Base-by-base conservation (phyloP, 1,140 invertebrate species). In the Gonatopus flavifemur region DNA sequence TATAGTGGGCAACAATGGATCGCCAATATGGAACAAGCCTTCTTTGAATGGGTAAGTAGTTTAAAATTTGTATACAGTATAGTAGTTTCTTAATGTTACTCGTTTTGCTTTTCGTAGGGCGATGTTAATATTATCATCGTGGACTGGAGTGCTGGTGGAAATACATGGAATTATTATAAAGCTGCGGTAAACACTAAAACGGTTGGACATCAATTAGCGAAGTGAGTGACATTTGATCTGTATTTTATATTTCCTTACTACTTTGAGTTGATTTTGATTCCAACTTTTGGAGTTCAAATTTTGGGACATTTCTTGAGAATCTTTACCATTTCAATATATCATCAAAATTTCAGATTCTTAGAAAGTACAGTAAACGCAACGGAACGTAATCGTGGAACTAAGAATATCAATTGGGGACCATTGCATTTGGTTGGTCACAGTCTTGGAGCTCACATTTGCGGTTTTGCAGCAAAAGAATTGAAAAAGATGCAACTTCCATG, bases 351-450 rank as follows among this genome's bases (percentile, higher is more conserved):
- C 5, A 71, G 69, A 49, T 55, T 71, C 39, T 42, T 71, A 43
- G 53, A 53, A n/a, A 59, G 66, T 3, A 22, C 67, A 31, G 48
- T 53, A 16, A 67, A 70, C 22, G 36, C 46, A 18, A 69, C 65
- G 6, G 38, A 36, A 24, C 28, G 9, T n/a, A 19, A 9, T 0
- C 13, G 20, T 8, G 13, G 5, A 12, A 18, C 51, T 7, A 8
- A 37, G 2, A 18, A n/a, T 9, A 39, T 9, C 12, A 52, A 41
- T 35, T 57, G 64, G 72, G 69, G 67, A 1, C 12, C 53, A 1
- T 44, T 86, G 47, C 78, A 86, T 55, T 79, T 84, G 39, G 57
- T 86, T 1, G 84, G 84, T 1, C 84, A 85, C 54, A 86, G 84
- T 58, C 67, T 86, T 2, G 84, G 84, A 0, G 81, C 84, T 7